phyloP scores from a whole-genome alignment of 1,140 invertebrate species.

The Micrasema longulum region DNA sequence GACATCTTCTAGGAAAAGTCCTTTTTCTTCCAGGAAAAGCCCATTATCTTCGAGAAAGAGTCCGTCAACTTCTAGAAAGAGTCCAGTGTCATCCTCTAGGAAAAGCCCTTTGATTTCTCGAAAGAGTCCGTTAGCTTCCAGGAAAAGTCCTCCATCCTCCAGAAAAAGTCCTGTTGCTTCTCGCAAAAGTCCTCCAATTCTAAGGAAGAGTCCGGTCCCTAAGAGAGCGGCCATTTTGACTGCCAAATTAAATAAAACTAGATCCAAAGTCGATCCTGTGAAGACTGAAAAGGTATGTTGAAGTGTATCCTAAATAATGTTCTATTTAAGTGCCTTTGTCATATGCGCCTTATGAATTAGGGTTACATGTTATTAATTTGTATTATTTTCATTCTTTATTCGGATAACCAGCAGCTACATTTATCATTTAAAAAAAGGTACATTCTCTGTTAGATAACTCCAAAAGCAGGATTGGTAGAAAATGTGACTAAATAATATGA shows the following conservation, averaged over 20 bases:
- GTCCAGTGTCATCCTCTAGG: neutral
- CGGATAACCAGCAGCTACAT: too few relatives aligned
- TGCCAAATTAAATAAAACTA: slow-evolving; percentile 44
- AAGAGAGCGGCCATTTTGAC: slow-evolving; percentile 45
- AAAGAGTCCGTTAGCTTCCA: neutral
- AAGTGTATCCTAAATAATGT: neutral
- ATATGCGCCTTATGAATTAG: too few relatives aligned
- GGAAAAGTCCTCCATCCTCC: slow-evolving; percentile 5
- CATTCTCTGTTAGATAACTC: too few relatives aligned
- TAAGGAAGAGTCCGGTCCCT: slow-evolving; percentile 27
- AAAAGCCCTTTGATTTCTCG: neutral
- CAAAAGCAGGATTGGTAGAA: too few relatives aligned
- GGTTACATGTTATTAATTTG: too few relatives aligned
- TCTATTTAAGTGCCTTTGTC: too few relatives aligned
- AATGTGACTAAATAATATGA: too few relatives aligned
- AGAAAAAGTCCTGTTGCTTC: neutral
- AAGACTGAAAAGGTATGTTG: slow-evolving; percentile 52
- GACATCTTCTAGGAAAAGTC: slow-evolving; percentile 28
- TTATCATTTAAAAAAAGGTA: too few relatives aligned
- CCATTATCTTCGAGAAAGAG: slow-evolving; percentile 17
- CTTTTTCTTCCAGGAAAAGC: slow-evolving; percentile 27
- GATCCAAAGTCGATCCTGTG: slow-evolving; percentile 47
- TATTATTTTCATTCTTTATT: too few relatives aligned
- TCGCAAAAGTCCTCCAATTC: slow-evolving; percentile 2
- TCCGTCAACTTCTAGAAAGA: slow-evolving; percentile 12